Conservation (phyloP, 2,113 vertebrate species). For the Aptenodytes forsteri region DNA sequence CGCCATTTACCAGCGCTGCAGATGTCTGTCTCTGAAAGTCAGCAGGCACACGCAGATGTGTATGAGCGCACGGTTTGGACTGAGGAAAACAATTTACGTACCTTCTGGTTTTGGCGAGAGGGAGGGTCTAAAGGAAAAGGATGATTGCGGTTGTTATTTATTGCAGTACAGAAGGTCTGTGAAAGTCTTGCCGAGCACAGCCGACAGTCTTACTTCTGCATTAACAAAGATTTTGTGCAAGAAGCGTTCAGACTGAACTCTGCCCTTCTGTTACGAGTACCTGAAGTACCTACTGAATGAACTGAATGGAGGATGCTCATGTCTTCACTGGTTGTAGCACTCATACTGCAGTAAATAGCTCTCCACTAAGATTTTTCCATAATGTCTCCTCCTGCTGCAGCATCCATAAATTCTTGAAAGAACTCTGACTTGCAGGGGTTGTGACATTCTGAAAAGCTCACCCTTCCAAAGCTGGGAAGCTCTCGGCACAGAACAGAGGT, state of each 20-base stretch:
- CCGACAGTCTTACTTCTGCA: neutral
- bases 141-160: neutral
- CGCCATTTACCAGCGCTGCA: neutral
- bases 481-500: neutral
- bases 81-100: rapidly evolving
- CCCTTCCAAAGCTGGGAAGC: neutral
- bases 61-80: neutral
- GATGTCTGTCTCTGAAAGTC: neutral
- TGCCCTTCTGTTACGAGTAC: neutral
- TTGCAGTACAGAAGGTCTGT: neutral
- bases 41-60: neutral
- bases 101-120: neutral
- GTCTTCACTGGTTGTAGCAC: neutral
- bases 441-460: neutral
- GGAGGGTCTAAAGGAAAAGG: neutral
- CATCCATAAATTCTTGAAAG: neutral
- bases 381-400: neutral
- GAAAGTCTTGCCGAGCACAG: neutral
- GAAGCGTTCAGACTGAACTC: neutral
- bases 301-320: neutral
- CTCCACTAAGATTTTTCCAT: neutral
- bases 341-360: neutral
- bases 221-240: neutral
- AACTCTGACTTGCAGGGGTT: neutral
- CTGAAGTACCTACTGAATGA: neutral